Conservation (phyloP, 1,140 invertebrate species). For the Hirudo medicinalis region DNA sequence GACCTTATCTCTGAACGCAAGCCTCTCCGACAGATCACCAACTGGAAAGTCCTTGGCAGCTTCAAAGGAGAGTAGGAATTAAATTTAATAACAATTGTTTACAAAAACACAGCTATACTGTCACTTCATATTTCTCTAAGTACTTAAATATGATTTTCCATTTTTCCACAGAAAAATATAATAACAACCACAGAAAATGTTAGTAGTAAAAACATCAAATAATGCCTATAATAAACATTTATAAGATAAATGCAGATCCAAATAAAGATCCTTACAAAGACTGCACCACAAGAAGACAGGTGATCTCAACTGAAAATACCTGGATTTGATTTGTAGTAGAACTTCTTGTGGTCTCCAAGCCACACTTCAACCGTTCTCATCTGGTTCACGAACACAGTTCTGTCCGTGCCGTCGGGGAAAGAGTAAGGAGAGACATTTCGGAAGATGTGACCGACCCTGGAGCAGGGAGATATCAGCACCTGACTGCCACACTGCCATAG, state of each 20-base stretch:
- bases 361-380: slow-evolving; percentile 44
- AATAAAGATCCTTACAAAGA: not conserved
- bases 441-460: slow-evolving; percentile 92
- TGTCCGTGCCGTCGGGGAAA: not conserved
- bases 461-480: slow-evolving; percentile 89
- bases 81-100: not conserved
- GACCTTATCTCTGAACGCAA: slow-evolving; percentile 59
- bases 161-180: not conserved
- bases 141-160: too few species aligned
- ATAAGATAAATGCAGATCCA: not conserved
- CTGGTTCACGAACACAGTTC: slow-evolving; percentile 33
- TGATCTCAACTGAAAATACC: not conserved
- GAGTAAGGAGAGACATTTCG: slow-evolving; percentile 83
- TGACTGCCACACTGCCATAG: slow-evolving; percentile 94
- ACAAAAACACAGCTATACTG: not conserved
- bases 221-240: not conserved
- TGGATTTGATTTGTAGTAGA: slow-evolving; percentile 31
- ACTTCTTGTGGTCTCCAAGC: slow-evolving; percentile 81
- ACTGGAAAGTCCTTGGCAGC: slow-evolving; percentile 41
- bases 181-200: not conserved
- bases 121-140: too few species aligned
- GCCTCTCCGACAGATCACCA: slow-evolving; percentile 71
- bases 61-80: not conserved
- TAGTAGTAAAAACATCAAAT: not conserved
- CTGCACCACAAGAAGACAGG: not conserved